phyloP scores from a whole-genome alignment of 2,888 invertebrate species.

The Tenthredo amoena region DNA sequence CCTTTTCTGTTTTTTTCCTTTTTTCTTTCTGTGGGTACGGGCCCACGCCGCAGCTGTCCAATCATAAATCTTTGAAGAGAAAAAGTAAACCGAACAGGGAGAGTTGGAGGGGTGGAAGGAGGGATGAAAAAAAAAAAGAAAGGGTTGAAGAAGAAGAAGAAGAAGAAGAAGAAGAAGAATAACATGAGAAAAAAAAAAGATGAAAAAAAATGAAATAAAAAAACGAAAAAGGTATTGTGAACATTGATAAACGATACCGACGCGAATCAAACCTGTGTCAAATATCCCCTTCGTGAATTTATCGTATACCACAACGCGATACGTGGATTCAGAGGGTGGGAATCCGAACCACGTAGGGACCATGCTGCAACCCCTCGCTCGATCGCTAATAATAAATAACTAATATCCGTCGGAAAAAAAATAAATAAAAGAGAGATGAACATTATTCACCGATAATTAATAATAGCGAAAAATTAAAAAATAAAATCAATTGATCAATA shows the following conservation, averaged over 20 bases:
- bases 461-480: background rate
- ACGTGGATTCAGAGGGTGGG: background rate
- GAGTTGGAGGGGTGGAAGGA: too few species aligned
- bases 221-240: background rate
- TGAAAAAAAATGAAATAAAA: background rate
- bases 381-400: conserved; percentile 17
- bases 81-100: background rate
- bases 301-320: background rate
- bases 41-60: background rate
- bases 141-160: background rate
- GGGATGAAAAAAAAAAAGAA: background rate
- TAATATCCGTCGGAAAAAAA: background rate
- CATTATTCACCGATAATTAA: background rate
- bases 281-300: conserved; percentile 22
- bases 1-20: background rate
- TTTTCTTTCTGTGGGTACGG: background rate
- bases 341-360: background rate
- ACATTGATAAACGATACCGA: conserved; percentile 21
- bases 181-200: background rate
- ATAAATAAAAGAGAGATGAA: background rate
- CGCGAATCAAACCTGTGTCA: conserved; percentile 38
- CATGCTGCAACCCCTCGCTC: background rate
- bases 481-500: background rate
- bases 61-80: background rate
- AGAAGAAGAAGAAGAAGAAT: background rate